Evolutionary conservation across 2,113 vertebrate species (phyloP).

Genomic region (Acanthochromis polyacanthus): DNA sequence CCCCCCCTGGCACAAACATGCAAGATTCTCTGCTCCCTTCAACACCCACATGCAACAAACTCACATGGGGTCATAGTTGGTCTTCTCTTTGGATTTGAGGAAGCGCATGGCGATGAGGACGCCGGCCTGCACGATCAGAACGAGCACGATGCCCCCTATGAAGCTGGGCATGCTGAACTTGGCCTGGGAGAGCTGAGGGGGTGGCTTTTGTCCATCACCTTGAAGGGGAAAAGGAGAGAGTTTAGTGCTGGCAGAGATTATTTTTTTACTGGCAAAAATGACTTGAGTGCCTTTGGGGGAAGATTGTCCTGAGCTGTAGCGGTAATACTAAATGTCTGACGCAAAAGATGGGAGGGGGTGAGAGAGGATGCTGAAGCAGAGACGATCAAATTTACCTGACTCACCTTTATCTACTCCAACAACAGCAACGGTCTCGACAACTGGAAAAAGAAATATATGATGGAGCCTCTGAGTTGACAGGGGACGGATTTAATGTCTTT

Average conservation of each 20-base stretch:
- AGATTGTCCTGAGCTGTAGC: conserved; percentile 51
- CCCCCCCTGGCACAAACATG: not conserved
- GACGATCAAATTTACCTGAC: conserved; percentile 65
- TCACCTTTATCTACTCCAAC: conserved; percentile 36
- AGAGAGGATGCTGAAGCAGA: not conserved
- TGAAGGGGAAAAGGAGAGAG: conserved; percentile 2
- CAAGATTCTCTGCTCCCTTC: not conserved
- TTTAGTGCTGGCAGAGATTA: not conserved
- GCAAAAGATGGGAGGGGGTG: conserved; percentile 7
- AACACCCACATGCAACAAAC: conserved; percentile 63
- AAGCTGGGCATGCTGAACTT: conserved; percentile 94
- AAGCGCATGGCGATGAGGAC: conserved; percentile 91
- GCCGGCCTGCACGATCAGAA: conserved; percentile 89
- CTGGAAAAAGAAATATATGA: conserved; percentile 46
- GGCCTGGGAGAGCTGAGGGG: conserved; percentile 83
- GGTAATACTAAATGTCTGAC: conserved; percentile 52
- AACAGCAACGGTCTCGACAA: conserved; percentile 58
- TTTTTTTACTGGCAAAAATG: not conserved
- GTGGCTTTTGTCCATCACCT: conserved; percentile 58
- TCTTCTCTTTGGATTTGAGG: conserved; percentile 92
- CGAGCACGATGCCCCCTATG: conserved; percentile 91
- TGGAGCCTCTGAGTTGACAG: not conserved
- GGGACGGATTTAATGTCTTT: not conserved
- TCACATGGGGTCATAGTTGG: conserved; percentile 96
- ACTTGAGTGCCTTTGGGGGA: not conserved